These are phyloP conservation scores for Silvanus unidentatus DNA, from an alignment of 2,888 invertebrate species.

Conservation along the genomic window DNA sequence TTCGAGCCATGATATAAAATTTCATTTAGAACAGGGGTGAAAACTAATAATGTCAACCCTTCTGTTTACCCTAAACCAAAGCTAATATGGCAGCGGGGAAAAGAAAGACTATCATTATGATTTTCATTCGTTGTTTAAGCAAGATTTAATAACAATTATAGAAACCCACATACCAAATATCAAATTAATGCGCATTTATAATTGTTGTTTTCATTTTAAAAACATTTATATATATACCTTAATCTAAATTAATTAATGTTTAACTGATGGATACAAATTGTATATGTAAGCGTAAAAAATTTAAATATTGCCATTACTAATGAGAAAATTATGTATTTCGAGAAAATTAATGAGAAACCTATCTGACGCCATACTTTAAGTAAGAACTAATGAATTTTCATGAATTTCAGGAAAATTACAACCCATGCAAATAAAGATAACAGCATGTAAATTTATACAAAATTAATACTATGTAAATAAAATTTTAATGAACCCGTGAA, in stretches of 20 bases:
- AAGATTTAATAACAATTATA: too few species aligned
- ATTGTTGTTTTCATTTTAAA: too few species aligned
- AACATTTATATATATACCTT: too few species aligned
- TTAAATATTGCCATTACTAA: constrained; percentile 4
- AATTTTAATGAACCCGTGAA: constrained; percentile 21
- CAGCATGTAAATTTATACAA: constrained; percentile 36
- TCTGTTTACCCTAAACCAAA: constrained; percentile 1
- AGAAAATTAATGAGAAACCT: constrained; percentile 13
- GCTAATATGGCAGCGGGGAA: background rate
- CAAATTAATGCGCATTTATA: too few species aligned
- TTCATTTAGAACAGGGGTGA: background rate
- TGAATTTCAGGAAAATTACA: constrained; percentile 29
- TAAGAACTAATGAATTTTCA: constrained; percentile 34
- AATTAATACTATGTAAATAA: constrained; percentile 37
- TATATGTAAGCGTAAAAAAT: background rate
- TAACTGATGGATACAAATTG: too few species aligned
- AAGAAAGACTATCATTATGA: background rate
- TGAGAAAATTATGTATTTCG: constrained; percentile 12
- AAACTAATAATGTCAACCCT: constrained; percentile 1
- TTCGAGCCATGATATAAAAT: too few species aligned
- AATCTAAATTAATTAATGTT: too few species aligned
- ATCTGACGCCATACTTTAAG: constrained; percentile 21
- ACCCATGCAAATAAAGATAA: constrained; percentile 32
- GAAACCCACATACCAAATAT: too few species aligned
- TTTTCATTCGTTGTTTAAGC: too few species aligned